Conservation (phyloP, 2,888 invertebrate species). For the Stenodema calcarata region DNA sequence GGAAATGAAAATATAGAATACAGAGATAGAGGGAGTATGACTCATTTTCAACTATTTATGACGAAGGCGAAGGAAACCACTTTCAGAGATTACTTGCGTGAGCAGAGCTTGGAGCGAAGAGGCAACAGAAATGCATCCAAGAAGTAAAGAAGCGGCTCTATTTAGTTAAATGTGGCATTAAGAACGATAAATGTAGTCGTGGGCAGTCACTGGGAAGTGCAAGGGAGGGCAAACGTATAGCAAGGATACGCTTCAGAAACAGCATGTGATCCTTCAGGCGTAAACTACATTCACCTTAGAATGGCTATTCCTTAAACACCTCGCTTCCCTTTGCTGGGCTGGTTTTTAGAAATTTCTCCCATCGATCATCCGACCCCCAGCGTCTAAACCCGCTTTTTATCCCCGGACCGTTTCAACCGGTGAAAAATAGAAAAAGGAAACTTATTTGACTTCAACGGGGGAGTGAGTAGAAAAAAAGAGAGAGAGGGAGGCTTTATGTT, state of each 20-base stretch:
- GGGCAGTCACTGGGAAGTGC: constrained; percentile 2
- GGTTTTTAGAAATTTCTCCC: background rate
- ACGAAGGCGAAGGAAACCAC: background rate
- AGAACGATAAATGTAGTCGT: constrained; percentile 24
- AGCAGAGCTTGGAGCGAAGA: background rate
- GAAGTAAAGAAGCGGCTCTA: background rate
- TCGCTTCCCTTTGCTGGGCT: constrained; percentile 2
- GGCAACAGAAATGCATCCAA: constrained; percentile 18
- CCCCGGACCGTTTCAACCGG: background rate
- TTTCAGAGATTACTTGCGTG: constrained; percentile 29
- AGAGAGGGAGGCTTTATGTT: background rate
- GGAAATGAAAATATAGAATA: background rate
- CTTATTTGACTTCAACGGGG: background rate
- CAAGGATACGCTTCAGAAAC: constrained; percentile 3
- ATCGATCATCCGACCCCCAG: constrained; percentile 8
- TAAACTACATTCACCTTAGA: constrained; percentile 23
- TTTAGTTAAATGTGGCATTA: constrained; percentile 25
- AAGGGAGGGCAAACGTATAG: background rate
- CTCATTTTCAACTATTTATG: constrained; percentile 38
- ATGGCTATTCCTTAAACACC: constrained; percentile 18
- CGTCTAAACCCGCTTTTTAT: background rate
- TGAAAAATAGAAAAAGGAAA: constrained; percentile 2
- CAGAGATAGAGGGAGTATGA: background rate
- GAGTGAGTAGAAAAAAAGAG: background rate
- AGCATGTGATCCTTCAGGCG: constrained; percentile 38